Percentiles rank a stretch among this genome's conserved stretches.
These are phyloP conservation scores for Myrmecophaga tridactyla DNA, from an alignment of 2,113 vertebrate species.

Conservation along the genomic window DNA sequence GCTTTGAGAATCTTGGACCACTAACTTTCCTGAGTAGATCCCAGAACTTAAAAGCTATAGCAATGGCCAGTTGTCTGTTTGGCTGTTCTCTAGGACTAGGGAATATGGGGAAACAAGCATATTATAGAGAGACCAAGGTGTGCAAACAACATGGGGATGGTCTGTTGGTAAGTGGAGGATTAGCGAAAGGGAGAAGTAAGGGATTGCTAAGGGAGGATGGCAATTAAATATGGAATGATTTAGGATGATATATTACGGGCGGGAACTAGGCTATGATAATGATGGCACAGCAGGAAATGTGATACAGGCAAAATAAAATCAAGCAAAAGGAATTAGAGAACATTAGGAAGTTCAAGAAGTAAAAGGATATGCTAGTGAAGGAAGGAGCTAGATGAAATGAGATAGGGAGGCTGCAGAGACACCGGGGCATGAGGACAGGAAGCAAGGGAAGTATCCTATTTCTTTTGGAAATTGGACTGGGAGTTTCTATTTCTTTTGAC, in stretches of 20 bases:
- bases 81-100: neutral
- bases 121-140: neutral
- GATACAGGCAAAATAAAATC: constrained; percentile 57
- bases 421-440: constrained; percentile 39
- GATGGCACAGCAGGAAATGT: constrained; percentile 57
- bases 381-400: constrained; percentile 39
- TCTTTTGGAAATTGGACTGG: constrained; percentile 72
- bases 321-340: constrained; percentile 53
- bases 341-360: constrained; percentile 54
- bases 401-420: neutral
- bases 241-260: neutral
- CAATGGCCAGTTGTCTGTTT: neutral
- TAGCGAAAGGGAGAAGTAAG: neutral
- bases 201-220: neutral
- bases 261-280: constrained; percentile 39
- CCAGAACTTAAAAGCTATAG: neutral
- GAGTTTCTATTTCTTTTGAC: constrained; percentile 71
- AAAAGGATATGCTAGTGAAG: neutral
- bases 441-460: constrained; percentile 66
- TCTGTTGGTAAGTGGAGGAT: neutral
- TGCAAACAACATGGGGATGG: no score
- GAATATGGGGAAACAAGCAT: neutral
- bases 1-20: neutral
- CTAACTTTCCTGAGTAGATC: neutral
- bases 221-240: neutral